Percentiles rank a stretch among this genome's conserved stretches.
These are phyloP conservation scores for Rugalucina vietnamica DNA, from an alignment of 2,888 invertebrate genomes.

Conservation along the genomic window DNA sequence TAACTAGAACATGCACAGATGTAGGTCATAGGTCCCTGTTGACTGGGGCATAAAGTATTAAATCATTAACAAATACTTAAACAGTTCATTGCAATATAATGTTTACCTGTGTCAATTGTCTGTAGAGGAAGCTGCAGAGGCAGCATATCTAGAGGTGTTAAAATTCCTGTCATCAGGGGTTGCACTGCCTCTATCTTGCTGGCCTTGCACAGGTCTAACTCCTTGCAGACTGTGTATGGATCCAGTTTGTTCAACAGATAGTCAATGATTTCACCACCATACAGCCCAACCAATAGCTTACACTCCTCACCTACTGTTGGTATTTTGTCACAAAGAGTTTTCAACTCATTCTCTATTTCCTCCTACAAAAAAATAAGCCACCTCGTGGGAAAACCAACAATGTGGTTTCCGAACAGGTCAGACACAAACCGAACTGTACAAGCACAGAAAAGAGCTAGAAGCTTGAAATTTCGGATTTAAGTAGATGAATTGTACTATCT, in stretches of 20 bases:
- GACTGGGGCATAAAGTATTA: too few relatives aligned
- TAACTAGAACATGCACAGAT: too few relatives aligned
- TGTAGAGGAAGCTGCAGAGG: conserved; percentile 7
- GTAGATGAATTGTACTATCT: too few relatives aligned
- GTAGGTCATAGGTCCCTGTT: too few relatives aligned
- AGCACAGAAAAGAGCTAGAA: too few relatives aligned
- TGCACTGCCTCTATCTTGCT: neutral
- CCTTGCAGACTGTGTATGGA: conserved; percentile 74
- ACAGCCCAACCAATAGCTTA: conserved; percentile 51
- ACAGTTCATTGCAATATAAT: too few relatives aligned
- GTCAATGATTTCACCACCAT: conserved; percentile 72
- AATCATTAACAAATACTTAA: too few relatives aligned
- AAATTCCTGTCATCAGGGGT: conserved; percentile 10
- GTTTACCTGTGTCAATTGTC: too few relatives aligned
- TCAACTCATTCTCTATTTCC: conserved; percentile 35
- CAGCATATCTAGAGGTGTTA: conserved; percentile 40
- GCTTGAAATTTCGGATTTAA: too few relatives aligned
- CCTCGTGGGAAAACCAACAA: too few relatives aligned
- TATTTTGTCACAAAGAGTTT: neutral
- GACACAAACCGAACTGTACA: too few relatives aligned
- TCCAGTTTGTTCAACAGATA: conserved; percentile 75
- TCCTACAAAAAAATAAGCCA: conserved; percentile 31
- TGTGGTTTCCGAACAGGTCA: too few relatives aligned
- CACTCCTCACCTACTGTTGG: conserved; percentile 26
- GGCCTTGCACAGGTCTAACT: conserved; percentile 65